Evolutionary conservation across 2,888 invertebrate species (phyloP).

Genomic region (Tortrix viridana): DNA sequence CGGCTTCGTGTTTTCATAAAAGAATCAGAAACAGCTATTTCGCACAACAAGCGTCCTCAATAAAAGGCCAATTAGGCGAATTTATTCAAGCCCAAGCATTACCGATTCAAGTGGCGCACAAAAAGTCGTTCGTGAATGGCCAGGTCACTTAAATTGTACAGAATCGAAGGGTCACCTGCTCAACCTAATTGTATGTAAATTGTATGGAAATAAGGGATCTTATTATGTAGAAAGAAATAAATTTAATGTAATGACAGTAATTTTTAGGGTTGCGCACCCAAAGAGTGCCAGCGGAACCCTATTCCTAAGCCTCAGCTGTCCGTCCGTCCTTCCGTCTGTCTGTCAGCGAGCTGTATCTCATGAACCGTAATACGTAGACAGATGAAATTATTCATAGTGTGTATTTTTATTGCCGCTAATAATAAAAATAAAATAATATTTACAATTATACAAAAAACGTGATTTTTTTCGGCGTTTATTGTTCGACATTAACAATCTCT

Average conservation of each 20-base stretch:
- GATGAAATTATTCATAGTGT: too few species aligned
- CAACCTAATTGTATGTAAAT: constrained; percentile 57
- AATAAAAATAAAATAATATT: too few species aligned
- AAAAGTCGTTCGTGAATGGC: constrained; percentile 16
- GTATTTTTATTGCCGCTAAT: too few species aligned
- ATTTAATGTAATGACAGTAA: background rate
- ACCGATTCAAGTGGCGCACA: constrained; percentile 13
- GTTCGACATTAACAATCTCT: too few species aligned
- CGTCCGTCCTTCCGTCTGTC: too few species aligned
- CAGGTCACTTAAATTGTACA: constrained; percentile 12
- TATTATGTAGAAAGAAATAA: constrained; percentile 10
- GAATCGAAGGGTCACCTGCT: constrained; percentile 20
- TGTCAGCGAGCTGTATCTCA: too few species aligned
- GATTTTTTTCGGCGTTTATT: too few species aligned
- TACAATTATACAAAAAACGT: too few species aligned
- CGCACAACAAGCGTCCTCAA: constrained; percentile 11
- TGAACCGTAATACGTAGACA: too few species aligned
- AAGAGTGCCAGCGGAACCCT: too few species aligned
- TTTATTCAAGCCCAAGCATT: constrained; percentile 17
- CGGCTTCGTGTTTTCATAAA: background rate
- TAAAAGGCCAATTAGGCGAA: constrained; percentile 16
- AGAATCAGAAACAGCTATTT: background rate
- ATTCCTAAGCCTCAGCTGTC: too few species aligned
- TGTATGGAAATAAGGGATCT: constrained; percentile 55
- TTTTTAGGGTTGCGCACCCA: too few species aligned